These are phyloP conservation scores for Tokudaia tokunoshimensis DNA, from an alignment of 2,797 vertebrate species.

Conservation along the genomic window DNA sequence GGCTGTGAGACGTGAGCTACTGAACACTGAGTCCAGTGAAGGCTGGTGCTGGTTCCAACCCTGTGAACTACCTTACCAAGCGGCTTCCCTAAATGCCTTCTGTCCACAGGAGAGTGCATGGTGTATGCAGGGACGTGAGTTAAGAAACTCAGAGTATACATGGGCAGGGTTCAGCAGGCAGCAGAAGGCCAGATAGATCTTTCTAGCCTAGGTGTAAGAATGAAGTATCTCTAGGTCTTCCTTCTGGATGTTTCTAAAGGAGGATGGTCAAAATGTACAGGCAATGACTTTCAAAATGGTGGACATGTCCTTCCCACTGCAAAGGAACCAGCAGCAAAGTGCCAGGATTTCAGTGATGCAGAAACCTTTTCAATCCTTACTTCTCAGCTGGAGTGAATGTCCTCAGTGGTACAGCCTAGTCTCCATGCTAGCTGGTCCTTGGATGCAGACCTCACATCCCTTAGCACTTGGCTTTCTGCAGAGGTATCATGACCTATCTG, in stretches of 20 bases:
- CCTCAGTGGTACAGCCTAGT: not conserved
- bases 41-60: not conserved
- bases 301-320: not conserved
- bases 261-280: not conserved
- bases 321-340: not conserved
- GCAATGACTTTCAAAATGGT: not conserved
- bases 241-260: not conserved
- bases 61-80: not conserved
- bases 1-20: not conserved
- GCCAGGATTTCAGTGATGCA: not conserved
- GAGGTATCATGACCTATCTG: not conserved
- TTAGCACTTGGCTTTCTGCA: not conserved
- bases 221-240: not conserved
- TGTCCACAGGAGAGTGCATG: not conserved
- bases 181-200: not conserved
- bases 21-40: not conserved
- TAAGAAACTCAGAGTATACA: not conserved
- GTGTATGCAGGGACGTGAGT: fast-evolving
- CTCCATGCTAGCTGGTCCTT: not conserved
- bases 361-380: not conserved
- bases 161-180: not conserved
- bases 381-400: not conserved
- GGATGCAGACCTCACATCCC: not conserved
- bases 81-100: not conserved
- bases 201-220: not conserved